Base-by-base conservation (phyloP, 2,113 vertebrate genomes). In the Psilopogon haemacephalus region DNA sequence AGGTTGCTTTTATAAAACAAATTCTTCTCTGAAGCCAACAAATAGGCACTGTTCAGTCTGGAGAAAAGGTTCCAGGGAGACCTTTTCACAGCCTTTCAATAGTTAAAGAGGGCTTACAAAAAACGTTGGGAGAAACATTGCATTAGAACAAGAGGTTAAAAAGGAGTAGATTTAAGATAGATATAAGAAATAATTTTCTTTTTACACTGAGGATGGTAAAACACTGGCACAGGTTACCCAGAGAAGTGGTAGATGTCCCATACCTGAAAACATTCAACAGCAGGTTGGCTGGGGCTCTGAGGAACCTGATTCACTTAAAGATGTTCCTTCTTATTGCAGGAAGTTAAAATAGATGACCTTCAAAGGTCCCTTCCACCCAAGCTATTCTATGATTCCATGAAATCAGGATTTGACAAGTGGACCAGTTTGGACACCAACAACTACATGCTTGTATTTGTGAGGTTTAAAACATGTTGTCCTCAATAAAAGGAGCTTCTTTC, bases 131-230 rank as follows among this genome's bases (percentile, higher is more conserved):
- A n/a, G 26, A 42, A 30, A 70, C 8, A 8, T 10, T 38, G 11
- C 35, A 2, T 27, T 5, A 52, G 2, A 3, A 30, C 8, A 23
- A 18, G 8, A 5, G 20, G 13, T 26, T 13, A 6, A 9, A 21
- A 59, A 1, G 37, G 11, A 10, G 21, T 40, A 40, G 13, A 75
- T 65, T 90, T 28, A 89, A 15, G 44, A 12, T 24, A 50, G 48
- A 50, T 26, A 50, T 26, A 50, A 50, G 48, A 24, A 26, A 50
- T 11, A 24, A 3, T 13, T 50, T 50, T 50, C n/a, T n/a, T 50
- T 50, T 50, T 24, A 26, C 48, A 26, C 21, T 48, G 46, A 50
- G 48, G 23, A 23, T 50, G 48, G 23, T 26, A 24, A 50, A 50
- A 50, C 48, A 26, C 48, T 50, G 48, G 48, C 48, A 50, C 23